Conservation (phyloP, 2,888 invertebrate species). For the Linnaemya vulpina region DNA sequence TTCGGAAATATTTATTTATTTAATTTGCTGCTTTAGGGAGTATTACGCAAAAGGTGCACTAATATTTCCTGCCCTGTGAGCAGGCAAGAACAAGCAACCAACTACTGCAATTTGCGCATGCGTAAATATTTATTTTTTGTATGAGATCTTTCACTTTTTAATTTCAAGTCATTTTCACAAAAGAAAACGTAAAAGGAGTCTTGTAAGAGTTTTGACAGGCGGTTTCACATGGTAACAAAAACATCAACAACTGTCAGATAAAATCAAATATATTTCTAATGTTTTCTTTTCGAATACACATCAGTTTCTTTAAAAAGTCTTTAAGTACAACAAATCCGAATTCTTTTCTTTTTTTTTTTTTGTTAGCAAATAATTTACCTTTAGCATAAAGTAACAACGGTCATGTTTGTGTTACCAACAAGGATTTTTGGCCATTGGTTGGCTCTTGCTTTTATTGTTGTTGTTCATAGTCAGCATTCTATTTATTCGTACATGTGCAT, state of each 20-base stretch:
- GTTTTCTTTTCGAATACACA: slow-evolving; percentile 17
- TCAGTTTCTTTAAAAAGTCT: slow-evolving; percentile 25
- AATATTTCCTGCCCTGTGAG: slow-evolving; percentile 69
- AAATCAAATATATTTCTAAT: slow-evolving; percentile 62
- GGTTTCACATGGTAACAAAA: slow-evolving; percentile 69
- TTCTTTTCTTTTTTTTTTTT: neutral
- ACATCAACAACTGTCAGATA: slow-evolving; percentile 72
- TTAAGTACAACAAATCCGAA: slow-evolving; percentile 41
- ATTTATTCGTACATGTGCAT: neutral
- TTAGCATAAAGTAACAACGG: slow-evolving; percentile 48
- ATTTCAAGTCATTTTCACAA: slow-evolving; percentile 63
- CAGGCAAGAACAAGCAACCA: slow-evolving; percentile 17
- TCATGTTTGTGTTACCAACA: slow-evolving; percentile 61
- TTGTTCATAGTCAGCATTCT: neutral
- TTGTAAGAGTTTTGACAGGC: slow-evolving; percentile 71
- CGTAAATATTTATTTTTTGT: slow-evolving; percentile 56
- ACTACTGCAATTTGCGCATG: slow-evolving; percentile 46
- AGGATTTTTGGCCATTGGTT: slow-evolving; percentile 65
- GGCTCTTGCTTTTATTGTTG: neutral
- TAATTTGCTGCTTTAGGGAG: slow-evolving; percentile 1
- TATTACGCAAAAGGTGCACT: slow-evolving; percentile 59
- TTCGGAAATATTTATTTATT: slow-evolving; percentile 45
- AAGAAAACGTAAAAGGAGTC: slow-evolving; percentile 25
- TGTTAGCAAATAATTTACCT: slow-evolving; percentile 45
- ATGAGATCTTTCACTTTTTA: slow-evolving; percentile 67